Base-by-base conservation (phyloP, 2,113 vertebrate genomes). In the Suncus etruscus region DNA sequence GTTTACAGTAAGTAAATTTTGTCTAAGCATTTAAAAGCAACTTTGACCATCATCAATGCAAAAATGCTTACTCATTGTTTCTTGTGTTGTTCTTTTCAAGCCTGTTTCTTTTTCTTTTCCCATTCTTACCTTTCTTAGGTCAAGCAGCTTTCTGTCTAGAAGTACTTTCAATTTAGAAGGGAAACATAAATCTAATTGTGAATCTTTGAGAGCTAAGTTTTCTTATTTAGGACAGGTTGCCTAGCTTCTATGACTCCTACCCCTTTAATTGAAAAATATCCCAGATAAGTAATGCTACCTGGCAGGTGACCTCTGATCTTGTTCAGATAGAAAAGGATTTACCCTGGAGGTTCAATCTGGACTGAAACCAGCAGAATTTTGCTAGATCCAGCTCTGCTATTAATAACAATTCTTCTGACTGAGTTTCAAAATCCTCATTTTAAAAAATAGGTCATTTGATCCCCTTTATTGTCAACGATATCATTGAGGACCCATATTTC, bases 41-140 rank as follows among this genome's bases (percentile, higher is more conserved):
- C 39, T 24, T 68, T 54, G 12, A 86, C 16, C 18, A 50, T 77
- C 90, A 83, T 85, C 50, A 92, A 92, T 84, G 39, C 39, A 89
- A 89, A 39, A 89, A 83, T 15, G 48, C 8, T 91, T 39, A 82
- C 8, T 73, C 45, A 29, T 16, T 58, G 11, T 93, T 84, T 83
- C 61, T 48, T 22, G 6, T 45, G 24, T 79, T 86, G 12, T 58
- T 86, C 54, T 72, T 61, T 11, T 16, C 32, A 78, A 70, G 29
- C 11, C 31, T 39, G 3, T 81, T 83, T 68, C 31, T 31, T 4
- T 29, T 82, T 68, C 5, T 22, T 0, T 66, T 69, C 48, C 68
- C 12, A 58, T 78, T 90, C 45, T 75, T 8, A 78, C 5, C 22
- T 83, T 74, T 92, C 68, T 32, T 84, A 89, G 80, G 20, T 25